Evolutionary conservation across 2,888 invertebrate species (phyloP), one percentile per base, ranked within the genome.

Genomic region (Bombyx huttoni): DNA sequence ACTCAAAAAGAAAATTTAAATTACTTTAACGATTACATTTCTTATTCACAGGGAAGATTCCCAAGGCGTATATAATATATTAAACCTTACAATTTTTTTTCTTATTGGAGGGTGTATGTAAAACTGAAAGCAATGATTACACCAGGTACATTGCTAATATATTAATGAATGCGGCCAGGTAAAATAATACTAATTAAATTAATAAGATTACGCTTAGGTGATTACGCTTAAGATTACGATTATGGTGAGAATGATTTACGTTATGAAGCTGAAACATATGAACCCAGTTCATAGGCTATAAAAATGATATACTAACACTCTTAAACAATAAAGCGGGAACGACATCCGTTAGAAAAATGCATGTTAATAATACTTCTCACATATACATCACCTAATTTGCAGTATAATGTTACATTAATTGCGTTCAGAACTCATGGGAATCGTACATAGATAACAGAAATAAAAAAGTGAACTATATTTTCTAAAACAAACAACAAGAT

Each of bases 371-470:
- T 53, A 66, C 75, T 84, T 84, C 84, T 73, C 85, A 86, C 86
- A 82, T 78, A 81, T 63, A 80, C 70, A 81, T 77, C 73, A 73
- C 78, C 80, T 85, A 77, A 83, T 85, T 85, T 84, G 77, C 78
- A 79, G 74, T 60, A 80, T 77, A 83, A 83, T 79, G 79, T 73
- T 68, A 63, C 68, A 78, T 80, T 78, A 81, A 68, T 70, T 64
- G 56, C 65, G 63, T 65, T 67, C 63, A 59, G 62, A 61, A 59
- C 75, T 64, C 78, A 79, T 83, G 84, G 73, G 83, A 86, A 78
- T 70, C 62, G 57, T 60, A 53, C 57, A 65, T 65, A 50, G 48
- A 24, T 24, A 24, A 24, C 24, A 24, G 24, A 24, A 24, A 24
- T 24, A 24, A 24, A 24, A 66, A 76, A 74, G 68, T 64, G 63